phyloP scores from a whole-genome alignment of 2,888 invertebrate species.

The Boloria selene region DNA sequence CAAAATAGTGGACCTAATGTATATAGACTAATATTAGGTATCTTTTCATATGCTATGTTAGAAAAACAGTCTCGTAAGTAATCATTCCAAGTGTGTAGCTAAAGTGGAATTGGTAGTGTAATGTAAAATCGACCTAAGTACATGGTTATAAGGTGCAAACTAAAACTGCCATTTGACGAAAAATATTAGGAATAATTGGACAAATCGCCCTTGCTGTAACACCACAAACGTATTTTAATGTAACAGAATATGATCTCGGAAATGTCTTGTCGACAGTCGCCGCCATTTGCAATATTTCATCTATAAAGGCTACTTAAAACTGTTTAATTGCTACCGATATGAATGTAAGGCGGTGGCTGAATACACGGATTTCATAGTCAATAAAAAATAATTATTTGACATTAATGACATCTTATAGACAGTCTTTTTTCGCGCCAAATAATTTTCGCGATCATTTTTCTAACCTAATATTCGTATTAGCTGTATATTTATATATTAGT shows the following conservation, averaged over 20 bases:
- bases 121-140: slow-evolving; percentile 48
- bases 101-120: slow-evolving; percentile 58
- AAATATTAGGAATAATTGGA: slow-evolving; percentile 31
- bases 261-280: slow-evolving; percentile 12
- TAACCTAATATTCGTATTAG: slow-evolving; percentile 32
- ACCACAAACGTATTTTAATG: slow-evolving; percentile 34
- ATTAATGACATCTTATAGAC: slow-evolving; percentile 24
- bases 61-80: slow-evolving; percentile 43
- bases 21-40: slow-evolving; percentile 40
- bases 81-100: slow-evolving; percentile 70
- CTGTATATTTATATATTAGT: slow-evolving; percentile 47
- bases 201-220: slow-evolving; percentile 33
- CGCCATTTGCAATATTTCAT: too few relatives aligned
- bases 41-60: slow-evolving; percentile 20
- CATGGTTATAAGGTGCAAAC: slow-evolving; percentile 60
- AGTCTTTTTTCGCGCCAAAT: slow-evolving; percentile 30
- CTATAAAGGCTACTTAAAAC: neutral
- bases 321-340: neutral
- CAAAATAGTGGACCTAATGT: slow-evolving; percentile 55
- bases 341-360: slow-evolving; percentile 2
- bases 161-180: slow-evolving; percentile 58
- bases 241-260: slow-evolving; percentile 30
- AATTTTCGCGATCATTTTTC: slow-evolving; percentile 38
- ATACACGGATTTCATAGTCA: slow-evolving; percentile 12
- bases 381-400: slow-evolving; percentile 14